These are phyloP conservation scores for Aphelinus certus DNA, from an alignment of 1,140 invertebrate genomes.

Conservation along the genomic window DNA sequence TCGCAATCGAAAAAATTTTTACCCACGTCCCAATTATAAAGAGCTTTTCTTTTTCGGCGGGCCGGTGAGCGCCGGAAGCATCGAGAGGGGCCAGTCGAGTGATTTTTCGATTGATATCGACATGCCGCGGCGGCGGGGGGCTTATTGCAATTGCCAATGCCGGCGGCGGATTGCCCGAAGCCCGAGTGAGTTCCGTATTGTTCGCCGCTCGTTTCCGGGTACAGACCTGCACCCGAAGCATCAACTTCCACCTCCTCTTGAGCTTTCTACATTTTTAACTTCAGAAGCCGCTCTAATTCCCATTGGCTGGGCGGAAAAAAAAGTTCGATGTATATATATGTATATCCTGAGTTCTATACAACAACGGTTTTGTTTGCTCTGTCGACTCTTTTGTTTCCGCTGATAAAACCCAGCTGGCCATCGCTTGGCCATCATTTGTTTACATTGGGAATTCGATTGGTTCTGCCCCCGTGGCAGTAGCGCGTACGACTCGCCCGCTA, in stretches of 20 bases:
- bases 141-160: constrained; percentile 16
- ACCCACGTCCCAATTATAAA: background rate
- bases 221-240: background rate
- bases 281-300: constrained; percentile 11
- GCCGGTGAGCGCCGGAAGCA: background rate
- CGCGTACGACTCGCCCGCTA: too few species aligned
- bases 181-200: constrained; percentile 19
- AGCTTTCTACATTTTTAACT: background rate
- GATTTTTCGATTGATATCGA: constrained; percentile 20
- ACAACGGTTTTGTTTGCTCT: background rate
- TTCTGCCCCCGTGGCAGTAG: too few species aligned
- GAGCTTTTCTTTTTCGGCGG: background rate
- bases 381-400: too few species aligned
- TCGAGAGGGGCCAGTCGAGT: background rate
- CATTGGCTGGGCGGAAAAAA: background rate
- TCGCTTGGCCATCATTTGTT: too few species aligned
- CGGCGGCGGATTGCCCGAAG: background rate
- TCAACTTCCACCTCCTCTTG: background rate
- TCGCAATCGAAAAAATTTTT: too few species aligned
- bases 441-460: too few species aligned
- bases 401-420: too few species aligned
- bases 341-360: background rate
- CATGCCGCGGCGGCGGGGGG: background rate
- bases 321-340: too few species aligned
- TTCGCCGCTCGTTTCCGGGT: constrained; percentile 19